A percentile compares a stretch with the other conserved stretches of the same genome.
Conservation (phyloP, 2,888 invertebrate species). For the Trisateles emortualis region DNA sequence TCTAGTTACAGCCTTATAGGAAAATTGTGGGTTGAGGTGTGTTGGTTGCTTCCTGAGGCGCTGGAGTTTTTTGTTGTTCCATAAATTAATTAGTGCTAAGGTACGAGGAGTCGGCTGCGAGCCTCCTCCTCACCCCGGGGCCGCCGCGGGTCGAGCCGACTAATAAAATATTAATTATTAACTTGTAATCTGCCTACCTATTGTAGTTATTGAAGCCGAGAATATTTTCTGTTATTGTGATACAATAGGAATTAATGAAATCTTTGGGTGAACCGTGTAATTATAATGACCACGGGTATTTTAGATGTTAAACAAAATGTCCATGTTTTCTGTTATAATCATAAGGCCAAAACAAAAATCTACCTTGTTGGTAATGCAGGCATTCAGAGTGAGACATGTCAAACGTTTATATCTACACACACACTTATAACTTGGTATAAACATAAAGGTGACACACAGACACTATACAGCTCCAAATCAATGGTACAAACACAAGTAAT, state of each 20-base stretch:
- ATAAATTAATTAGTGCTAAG: slow-evolving; percentile 60
- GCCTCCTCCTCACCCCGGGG: slow-evolving; percentile 37
- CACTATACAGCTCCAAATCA: background rate
- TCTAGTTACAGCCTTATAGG: background rate
- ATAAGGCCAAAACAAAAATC: too few species aligned
- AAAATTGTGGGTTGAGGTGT: background rate
- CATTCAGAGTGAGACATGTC: too few species aligned
- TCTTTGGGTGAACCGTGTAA: too few species aligned
- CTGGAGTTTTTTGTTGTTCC: slow-evolving; percentile 53
- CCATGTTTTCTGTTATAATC: too few species aligned
- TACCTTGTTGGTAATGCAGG: too few species aligned
- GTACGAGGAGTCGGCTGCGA: slow-evolving; percentile 46
- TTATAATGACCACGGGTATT: too few species aligned
- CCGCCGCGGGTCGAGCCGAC: slow-evolving; percentile 13
- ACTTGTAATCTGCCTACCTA: background rate
- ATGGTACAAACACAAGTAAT: background rate
- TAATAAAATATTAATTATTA: slow-evolving; percentile 39
- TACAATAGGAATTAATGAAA: background rate
- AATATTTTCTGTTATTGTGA: background rate
- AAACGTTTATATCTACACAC: too few species aligned
- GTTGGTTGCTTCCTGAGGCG: slow-evolving; percentile 37
- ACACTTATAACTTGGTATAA: too few species aligned
- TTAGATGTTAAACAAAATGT: too few species aligned
- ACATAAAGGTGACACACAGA: background rate
- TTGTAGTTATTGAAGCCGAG: background rate